Percentiles rank a stretch among this genome's conserved stretches.
Conservation (phyloP, 2,888 invertebrate species). For the Calameuta pallipes region DNA sequence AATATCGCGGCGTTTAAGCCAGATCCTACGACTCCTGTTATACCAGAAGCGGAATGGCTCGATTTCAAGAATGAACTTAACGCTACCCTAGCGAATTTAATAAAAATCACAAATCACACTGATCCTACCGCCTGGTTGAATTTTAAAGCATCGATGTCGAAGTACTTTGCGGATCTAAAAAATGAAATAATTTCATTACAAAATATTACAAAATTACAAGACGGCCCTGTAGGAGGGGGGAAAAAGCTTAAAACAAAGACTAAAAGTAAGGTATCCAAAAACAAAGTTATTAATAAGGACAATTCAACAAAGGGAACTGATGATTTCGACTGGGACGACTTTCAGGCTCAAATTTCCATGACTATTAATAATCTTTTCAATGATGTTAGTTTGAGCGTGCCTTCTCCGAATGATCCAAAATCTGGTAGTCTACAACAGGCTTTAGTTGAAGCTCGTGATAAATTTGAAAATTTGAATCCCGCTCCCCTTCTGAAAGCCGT, state of each 20-base stretch:
- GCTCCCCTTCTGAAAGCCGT: background rate
- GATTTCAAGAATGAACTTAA: slow-evolving; percentile 29
- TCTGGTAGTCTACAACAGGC: slow-evolving; percentile 10
- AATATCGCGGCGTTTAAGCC: slow-evolving; percentile 13
- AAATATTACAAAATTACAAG: background rate
- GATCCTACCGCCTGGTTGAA: slow-evolving; percentile 25
- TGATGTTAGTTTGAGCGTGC: background rate
- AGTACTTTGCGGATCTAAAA: slow-evolving; percentile 15
- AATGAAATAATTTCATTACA: slow-evolving; percentile 10
- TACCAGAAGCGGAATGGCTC: slow-evolving; percentile 29
- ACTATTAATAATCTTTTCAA: background rate
- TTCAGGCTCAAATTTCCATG: background rate
- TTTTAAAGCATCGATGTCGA: slow-evolving; percentile 18
- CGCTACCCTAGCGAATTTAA: slow-evolving; percentile 17
- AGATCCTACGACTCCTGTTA: slow-evolving; percentile 16
- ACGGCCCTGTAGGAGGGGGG: background rate
- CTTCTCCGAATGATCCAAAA: background rate
- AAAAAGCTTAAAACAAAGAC: background rate
- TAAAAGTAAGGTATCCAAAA: background rate
- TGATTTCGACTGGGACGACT: background rate
- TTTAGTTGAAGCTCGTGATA: slow-evolving; percentile 10
- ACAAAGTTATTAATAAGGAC: background rate
- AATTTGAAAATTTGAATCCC: slow-evolving; percentile 10
- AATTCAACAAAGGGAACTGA: background rate
- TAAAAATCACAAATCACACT: slow-evolving; percentile 21